phyloP scores from a whole-genome alignment of 2,797 vertebrate species.

The Fringilla coelebs region DNA sequence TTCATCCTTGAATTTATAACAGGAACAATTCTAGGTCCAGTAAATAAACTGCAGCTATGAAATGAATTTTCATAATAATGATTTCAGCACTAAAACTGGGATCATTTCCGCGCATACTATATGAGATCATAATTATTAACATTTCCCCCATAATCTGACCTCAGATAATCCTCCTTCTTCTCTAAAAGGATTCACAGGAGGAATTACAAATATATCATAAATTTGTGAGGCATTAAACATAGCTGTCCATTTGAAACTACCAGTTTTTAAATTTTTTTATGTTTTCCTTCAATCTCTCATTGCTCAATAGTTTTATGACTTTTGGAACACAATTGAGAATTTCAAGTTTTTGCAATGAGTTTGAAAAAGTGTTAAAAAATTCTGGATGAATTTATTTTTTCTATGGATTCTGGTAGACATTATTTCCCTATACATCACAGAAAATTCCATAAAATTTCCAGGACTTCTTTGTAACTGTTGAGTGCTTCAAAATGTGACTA shows the following conservation, averaged over 20 bases:
- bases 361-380: not conserved
- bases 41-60: not conserved
- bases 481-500: not conserved
- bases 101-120: not conserved
- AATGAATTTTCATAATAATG: not conserved
- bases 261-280: not conserved
- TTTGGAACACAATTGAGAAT: not conserved
- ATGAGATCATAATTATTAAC: not conserved
- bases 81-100: not conserved
- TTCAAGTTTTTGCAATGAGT: not conserved
- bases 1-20: not conserved
- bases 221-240: not conserved
- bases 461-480: not conserved
- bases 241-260: not conserved
- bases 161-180: not conserved
- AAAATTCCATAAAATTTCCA: not conserved
- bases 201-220: not conserved
- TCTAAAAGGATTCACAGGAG: not conserved
- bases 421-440: rapidly evolving
- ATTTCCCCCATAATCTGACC: not conserved
- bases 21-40: not conserved
- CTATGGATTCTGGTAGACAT: not conserved
- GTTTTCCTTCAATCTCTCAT: not conserved
- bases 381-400: not conserved
- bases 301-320: not conserved